Evolutionary conservation across 2,113 vertebrate species (phyloP).

Genomic region (Geococcyx californianus): DNA sequence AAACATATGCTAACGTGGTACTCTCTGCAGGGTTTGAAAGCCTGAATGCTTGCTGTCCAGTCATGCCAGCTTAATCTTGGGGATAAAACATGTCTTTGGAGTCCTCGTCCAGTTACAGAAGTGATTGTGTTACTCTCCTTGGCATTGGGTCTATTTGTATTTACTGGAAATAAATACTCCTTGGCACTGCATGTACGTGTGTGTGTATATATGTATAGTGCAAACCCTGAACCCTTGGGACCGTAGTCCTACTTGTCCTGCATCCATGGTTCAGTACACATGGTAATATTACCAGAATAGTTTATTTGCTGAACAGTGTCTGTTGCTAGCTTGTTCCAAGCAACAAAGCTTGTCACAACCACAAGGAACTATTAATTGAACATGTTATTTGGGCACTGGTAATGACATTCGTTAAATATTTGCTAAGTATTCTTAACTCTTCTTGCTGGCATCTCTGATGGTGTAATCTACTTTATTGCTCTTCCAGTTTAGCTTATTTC

Average conservation of each 20-base stretch:
- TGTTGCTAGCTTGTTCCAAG: not conserved
- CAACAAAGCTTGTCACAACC: not conserved
- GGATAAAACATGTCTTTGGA: not conserved
- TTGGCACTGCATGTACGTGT: not conserved
- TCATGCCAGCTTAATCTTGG: not conserved
- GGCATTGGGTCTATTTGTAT: not conserved
- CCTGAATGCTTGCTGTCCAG: not conserved
- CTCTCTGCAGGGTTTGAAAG: not conserved
- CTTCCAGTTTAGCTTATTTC: not conserved
- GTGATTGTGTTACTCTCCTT: not conserved
- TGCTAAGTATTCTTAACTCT: not conserved
- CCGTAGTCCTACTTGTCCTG: not conserved
- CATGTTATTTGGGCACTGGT: not conserved
- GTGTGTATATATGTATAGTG: not conserved
- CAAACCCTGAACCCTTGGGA: not conserved
- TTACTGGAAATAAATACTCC: not conserved
- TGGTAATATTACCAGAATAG: not conserved
- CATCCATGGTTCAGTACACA: not conserved
- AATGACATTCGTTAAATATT: not conserved
- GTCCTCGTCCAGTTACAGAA: not conserved
- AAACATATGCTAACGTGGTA: not conserved
- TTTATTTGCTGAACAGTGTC: not conserved
- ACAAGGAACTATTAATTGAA: not conserved
- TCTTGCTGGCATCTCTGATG: not conserved
- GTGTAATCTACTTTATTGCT: not conserved